Evolutionary conservation across 92 coral and sea anemone genomes (phyloP).

Genomic region (Montipora capitata): DNA sequence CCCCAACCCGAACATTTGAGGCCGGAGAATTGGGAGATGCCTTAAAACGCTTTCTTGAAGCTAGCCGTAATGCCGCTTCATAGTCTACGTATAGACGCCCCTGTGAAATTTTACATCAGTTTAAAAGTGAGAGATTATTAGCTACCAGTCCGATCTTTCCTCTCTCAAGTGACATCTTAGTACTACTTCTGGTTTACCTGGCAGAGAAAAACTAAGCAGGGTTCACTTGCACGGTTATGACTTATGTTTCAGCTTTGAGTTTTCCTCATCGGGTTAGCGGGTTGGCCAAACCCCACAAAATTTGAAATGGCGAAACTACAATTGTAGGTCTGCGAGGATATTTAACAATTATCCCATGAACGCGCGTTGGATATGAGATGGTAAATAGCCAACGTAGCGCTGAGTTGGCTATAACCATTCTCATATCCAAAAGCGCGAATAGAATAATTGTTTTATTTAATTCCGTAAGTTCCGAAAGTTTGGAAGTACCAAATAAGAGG

Average conservation of each 20-base stretch:
- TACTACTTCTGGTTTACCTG: constrained; percentile 44
- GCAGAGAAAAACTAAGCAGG: constrained; percentile 42
- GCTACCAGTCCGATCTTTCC: neutral
- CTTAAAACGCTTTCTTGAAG: constrained; percentile 26
- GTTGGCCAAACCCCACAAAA: constrained; percentile 55
- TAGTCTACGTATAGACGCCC: constrained; percentile 35
- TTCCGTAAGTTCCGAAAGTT: too few relatives aligned
- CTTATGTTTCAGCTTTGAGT: constrained; percentile 53
- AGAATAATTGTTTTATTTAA: too few relatives aligned
- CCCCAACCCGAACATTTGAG: constrained; percentile 39
- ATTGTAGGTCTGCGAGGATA: neutral
- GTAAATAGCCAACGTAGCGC: too few relatives aligned
- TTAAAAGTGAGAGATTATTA: neutral
- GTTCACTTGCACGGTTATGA: constrained; percentile 23
- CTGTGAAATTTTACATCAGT: constrained; percentile 29
- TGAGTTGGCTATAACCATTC: too few relatives aligned
- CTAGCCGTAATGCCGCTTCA: constrained; percentile 34
- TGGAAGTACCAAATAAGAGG: too few relatives aligned
- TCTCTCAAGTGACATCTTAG: constrained; percentile 20
- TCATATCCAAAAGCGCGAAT: too few relatives aligned
- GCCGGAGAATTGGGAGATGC: constrained; percentile 61
- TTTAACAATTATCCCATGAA: too few relatives aligned
- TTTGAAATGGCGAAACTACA: constrained; percentile 15
- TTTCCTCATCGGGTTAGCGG: constrained; percentile 62
- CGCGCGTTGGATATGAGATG: too few relatives aligned